Evolutionary conservation across 2,113 vertebrate species (phyloP).

Genomic region (Eonycteris spelaea): DNA sequence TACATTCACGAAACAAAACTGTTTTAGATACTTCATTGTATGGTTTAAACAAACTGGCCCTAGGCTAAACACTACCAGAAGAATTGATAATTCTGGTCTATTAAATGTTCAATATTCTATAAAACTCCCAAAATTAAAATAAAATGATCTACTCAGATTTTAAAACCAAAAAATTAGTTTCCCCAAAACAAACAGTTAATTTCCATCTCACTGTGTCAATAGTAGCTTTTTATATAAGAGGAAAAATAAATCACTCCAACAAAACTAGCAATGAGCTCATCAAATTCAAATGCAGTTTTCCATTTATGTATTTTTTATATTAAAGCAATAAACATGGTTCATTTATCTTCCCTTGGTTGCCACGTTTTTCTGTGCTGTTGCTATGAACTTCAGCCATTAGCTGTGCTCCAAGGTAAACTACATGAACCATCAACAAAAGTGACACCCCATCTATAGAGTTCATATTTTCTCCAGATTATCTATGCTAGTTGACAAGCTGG

Average conservation of each 20-base stretch:
- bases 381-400: slow-evolving; percentile 96
- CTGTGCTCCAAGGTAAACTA: slow-evolving; percentile 97
- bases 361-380: slow-evolving; percentile 89
- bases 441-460: slow-evolving; percentile 96
- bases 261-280: slow-evolving; percentile 86
- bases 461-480: slow-evolving; percentile 95
- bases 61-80: slow-evolving; percentile 65
- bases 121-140: slow-evolving; percentile 83
- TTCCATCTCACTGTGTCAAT: slow-evolving; percentile 84
- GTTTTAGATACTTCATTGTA: slow-evolving; percentile 38
- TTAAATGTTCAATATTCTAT: slow-evolving; percentile 81
- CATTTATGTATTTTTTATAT: slow-evolving; percentile 91
- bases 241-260: slow-evolving; percentile 85
- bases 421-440: slow-evolving; percentile 98
- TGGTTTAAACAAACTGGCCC: slow-evolving; percentile 40
- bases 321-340: slow-evolving; percentile 89
- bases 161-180: slow-evolving; percentile 83
- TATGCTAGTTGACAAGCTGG: slow-evolving; percentile 96
- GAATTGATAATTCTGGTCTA: slow-evolving; percentile 79
- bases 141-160: slow-evolving; percentile 80
- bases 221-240: slow-evolving; percentile 79
- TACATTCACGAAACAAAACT: slow-evolving; percentile 38
- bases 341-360: slow-evolving; percentile 88
- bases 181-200: slow-evolving; percentile 84
- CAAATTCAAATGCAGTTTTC: slow-evolving; percentile 87